A percentile compares a stretch with the other conserved stretches of the same genome.
phyloP scores from a whole-genome alignment of 2,888 invertebrate species.

The Ischnura elegans region DNA sequence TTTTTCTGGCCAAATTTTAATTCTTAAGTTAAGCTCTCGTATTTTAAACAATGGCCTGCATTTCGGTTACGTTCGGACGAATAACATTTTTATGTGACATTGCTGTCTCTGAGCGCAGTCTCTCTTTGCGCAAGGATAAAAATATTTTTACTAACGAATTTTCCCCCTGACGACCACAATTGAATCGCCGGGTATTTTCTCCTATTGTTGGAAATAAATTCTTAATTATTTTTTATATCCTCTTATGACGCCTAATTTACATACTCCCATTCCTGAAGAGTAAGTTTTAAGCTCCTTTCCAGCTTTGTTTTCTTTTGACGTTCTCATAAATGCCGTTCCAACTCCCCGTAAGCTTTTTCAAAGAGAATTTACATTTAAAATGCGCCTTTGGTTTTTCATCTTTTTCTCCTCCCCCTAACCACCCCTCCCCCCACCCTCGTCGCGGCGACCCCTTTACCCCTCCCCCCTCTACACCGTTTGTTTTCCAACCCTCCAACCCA shows the following conservation, averaged over 20 bases:
- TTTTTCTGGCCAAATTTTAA: not conserved
- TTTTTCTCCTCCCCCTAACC: not conserved
- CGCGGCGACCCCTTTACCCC: not conserved
- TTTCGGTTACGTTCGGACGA: not conserved
- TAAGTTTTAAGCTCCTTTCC: conserved; percentile 9
- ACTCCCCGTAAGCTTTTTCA: conserved; percentile 13
- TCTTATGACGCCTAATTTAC: conserved; percentile 42
- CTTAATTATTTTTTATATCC: conserved; percentile 26
- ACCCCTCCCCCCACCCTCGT: not conserved
- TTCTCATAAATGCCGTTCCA: conserved; percentile 28
- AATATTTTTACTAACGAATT: not conserved
- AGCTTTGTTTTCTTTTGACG: conserved; percentile 30
- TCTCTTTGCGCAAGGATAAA: not conserved
- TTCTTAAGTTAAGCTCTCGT: not conserved
- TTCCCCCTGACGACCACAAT: conserved; percentile 2
- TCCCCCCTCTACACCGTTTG: not conserved
- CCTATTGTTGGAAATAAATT: conserved; percentile 35
- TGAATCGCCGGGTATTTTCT: conserved; percentile 26
- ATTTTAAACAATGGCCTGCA: not conserved
- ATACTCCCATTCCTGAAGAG: conserved; percentile 33
- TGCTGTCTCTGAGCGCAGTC: not conserved
- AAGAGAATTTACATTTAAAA: conserved; percentile 38
- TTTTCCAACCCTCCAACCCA: not conserved
- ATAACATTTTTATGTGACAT: not conserved
- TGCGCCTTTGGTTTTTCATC: conserved; percentile 31